Evolutionary conservation across 2,797 vertebrate species (phyloP), one percentile per base, ranked within the genome.

Genomic region (Pachyuromys duprasi): DNA sequence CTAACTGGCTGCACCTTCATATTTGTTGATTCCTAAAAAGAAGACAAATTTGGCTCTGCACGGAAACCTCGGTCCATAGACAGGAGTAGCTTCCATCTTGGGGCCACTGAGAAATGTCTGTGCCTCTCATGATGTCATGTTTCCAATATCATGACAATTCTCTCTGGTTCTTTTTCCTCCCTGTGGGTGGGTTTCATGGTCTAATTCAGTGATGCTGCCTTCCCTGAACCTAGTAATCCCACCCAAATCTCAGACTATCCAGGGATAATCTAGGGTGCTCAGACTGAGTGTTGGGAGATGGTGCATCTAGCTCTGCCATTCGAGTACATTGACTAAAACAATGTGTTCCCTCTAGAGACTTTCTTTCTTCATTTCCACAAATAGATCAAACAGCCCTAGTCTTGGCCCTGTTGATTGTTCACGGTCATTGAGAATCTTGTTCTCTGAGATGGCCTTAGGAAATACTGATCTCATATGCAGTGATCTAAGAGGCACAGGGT

Each of bases 221-320:
- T 3, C 12, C 3, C 24, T 1, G 18, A 57, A 33, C 9, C 45
- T 60, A 22, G 14, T 1, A 1, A 3, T 8, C 60, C 13, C 62
- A 15, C 42, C 3, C 0, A 0, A 4, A 65, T n/a, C 5, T 49
- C 18, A 24, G 60, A 45, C 33, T 0, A 31, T 24, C 4, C 5
- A 60, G 31, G 75, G 24, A 36, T 6, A 3, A 26, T 14, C 20
- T 6, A 3, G 78, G 67, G 15, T 3, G 15, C 4, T 11, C 33
- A 42, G 24, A 7, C 17, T 1, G 15, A 67, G 24, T 45, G 4
- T 26, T 24, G 65, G 45, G 74, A 89, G 24, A 65, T 1, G 0
- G 15, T 39, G 33, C 4, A 28, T 18, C 9, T 53, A 49, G 5
- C 2, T 18, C 26, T 12, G 80, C 45, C 24, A 90, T 65, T 53